A percentile compares a stretch with the other conserved stretches of the same genome.
Evolutionary conservation across 2,797 vertebrate genomes (phyloP).

Genomic region (Anguilla marmorata): DNA sequence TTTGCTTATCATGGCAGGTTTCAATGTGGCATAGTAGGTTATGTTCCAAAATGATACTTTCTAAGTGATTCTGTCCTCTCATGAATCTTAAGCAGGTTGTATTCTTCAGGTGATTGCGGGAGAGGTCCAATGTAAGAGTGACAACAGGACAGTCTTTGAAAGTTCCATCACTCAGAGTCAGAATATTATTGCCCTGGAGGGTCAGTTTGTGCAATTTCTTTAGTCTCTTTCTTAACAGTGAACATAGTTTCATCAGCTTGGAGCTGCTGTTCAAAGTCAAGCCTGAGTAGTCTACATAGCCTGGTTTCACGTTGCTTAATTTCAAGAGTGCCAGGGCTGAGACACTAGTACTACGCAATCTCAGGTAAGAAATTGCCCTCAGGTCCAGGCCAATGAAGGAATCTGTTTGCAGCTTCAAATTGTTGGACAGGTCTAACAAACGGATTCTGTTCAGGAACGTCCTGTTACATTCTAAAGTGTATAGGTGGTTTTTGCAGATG

Average conservation of each 20-base stretch:
- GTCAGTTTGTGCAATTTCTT: constrained; percentile 38
- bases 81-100: constrained; percentile 63
- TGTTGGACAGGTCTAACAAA: constrained; percentile 69
- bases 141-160: constrained; percentile 62
- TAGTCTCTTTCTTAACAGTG: constrained; percentile 39
- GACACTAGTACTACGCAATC: constrained; percentile 63
- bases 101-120: constrained; percentile 53
- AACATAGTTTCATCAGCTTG: constrained; percentile 55
- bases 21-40: constrained; percentile 55
- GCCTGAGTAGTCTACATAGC: constrained; percentile 66
- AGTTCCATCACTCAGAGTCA: not conserved
- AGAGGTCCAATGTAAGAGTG: constrained; percentile 60
- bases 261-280: constrained; percentile 50
- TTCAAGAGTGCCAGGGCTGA: constrained; percentile 58
- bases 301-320: constrained; percentile 54
- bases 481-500: constrained; percentile 62
- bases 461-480: constrained; percentile 54
- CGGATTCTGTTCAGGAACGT: constrained; percentile 56
- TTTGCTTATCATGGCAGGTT: constrained; percentile 35
- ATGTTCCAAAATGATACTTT: constrained; percentile 59
- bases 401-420: constrained; percentile 46
- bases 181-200: constrained; percentile 58
- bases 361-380: constrained; percentile 49
- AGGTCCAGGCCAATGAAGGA: constrained; percentile 66
- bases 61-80: constrained; percentile 44